Evolutionary conservation across 2,797 vertebrate genomes (phyloP), one percentile per base, ranked within the genome.

Genomic region (Anas flavirostris): DNA sequence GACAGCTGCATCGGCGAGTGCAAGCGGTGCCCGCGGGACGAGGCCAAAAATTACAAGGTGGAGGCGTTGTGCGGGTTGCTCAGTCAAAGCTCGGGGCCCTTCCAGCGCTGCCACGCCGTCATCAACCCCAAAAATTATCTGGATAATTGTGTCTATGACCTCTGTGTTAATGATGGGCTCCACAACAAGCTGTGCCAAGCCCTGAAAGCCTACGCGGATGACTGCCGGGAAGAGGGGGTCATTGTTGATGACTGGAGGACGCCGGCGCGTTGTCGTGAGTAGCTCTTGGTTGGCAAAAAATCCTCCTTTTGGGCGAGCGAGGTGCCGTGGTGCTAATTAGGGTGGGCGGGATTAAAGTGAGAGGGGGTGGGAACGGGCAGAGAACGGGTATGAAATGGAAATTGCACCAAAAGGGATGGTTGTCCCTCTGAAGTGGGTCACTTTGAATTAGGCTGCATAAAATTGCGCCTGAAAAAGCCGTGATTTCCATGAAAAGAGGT

Each of bases 201-300:
- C 1, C 83, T 99, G 16, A 81, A 97, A 16, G 93, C 95, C 63
- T 99, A 99, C 8, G 98, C 92, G 1, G 75, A 97, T 3, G 81
- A 93, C 68, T 99, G 98, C 84, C 94, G 83, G 53, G 96, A 97
- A n/a, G 82, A 97, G 8, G 98, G 98, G 25, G 44, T 98, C 70
- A 28, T 93, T 4, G 8, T 99, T 8, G 87, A 85, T 0, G 48
- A 95, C 31, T 99, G 99, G 99, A 98, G 98, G 91, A 77, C 88
- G 2, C 74, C 8, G 21, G 95, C 97, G 10, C 97, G 67, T 56
- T 99, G 99, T 52, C 87, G 98, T 99, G 95, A 99, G 99, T 98
- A 89, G 72, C 41, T 50, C 3, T 22, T 3, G 5, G 10, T 23
- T 12, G 35, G 23, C n/a, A 2, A 22, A 33, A 78, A 26, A 19